A percentile compares a stretch with the other conserved stretches of the same genome.
Conservation (phyloP, 2,797 vertebrate species). For the Brachyrhaphis roseni region DNA sequence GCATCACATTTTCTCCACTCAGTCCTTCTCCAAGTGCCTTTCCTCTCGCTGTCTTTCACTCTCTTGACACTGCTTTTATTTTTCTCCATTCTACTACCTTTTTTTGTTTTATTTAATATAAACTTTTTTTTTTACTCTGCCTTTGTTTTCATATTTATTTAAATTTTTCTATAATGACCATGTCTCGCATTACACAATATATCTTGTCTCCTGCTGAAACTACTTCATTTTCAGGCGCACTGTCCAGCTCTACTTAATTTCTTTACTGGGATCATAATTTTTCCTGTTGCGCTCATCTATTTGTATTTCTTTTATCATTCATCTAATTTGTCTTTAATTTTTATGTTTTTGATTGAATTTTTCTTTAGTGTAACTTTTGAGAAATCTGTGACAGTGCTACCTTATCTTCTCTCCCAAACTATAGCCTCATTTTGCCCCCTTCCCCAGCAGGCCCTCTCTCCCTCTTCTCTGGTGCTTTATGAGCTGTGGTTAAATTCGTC, state of each 20-base stretch:
- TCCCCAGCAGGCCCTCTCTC: not conserved
- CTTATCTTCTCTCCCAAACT: conserved; percentile 8
- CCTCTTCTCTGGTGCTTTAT: conserved; percentile 26
- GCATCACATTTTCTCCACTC: conserved; percentile 73
- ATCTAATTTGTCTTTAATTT: conserved; percentile 6
- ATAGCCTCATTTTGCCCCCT: not conserved
- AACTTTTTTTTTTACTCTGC: conserved; percentile 11
- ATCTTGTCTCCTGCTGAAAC: conserved; percentile 28
- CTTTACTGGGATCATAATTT: not conserved
- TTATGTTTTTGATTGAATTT: conserved; percentile 2
- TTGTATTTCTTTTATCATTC: not conserved
- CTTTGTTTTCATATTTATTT: not conserved
- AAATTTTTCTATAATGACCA: conserved; percentile 4
- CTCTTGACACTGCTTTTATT: conserved; percentile 26
- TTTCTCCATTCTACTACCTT: not conserved
- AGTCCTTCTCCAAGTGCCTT: conserved; percentile 48
- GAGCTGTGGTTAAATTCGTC: conserved; percentile 53
- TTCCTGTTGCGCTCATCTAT: not conserved
- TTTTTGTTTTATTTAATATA: conserved; percentile 4
- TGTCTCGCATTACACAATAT: not conserved
- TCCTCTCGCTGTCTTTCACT: conserved; percentile 36
- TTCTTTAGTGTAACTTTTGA: conserved; percentile 13
- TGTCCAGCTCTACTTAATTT: conserved; percentile 15
- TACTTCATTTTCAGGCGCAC: conserved; percentile 8
- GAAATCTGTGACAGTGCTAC: conserved; percentile 14